Conservation (phyloP, 2,113 vertebrate genomes). For the Sterna hirundo region DNA sequence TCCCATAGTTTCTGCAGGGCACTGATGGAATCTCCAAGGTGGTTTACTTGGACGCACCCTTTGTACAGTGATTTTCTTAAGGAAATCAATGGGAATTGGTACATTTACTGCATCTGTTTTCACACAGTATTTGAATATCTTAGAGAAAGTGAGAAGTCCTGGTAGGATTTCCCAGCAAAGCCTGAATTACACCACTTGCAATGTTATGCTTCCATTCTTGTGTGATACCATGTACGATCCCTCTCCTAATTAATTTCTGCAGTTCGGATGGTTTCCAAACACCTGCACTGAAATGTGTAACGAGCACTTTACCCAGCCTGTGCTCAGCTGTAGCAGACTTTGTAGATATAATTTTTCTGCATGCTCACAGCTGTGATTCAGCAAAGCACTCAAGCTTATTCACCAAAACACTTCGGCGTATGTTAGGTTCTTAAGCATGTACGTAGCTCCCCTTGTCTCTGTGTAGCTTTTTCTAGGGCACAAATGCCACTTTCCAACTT, state of each 20-base stretch:
- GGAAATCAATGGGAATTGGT: neutral
- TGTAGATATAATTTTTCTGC: neutral
- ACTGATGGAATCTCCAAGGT: too few relatives aligned
- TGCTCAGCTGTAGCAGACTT: neutral
- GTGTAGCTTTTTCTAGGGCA: neutral
- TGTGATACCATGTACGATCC: rapidly evolving
- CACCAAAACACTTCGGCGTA: neutral
- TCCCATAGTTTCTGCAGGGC: neutral
- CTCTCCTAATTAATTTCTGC: neutral
- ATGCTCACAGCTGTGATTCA: neutral
- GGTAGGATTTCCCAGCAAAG: neutral
- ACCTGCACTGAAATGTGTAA: neutral
- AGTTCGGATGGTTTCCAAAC: neutral
- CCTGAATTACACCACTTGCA: neutral
- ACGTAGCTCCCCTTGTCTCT: neutral
- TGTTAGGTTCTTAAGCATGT: neutral
- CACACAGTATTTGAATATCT: rapidly evolving
- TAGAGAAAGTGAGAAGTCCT: neutral
- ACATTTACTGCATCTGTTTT: neutral
- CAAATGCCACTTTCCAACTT: neutral
- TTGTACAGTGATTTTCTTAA: neutral
- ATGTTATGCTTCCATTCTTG: neutral
- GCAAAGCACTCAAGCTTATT: neutral
- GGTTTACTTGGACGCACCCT: neutral
- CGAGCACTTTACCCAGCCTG: neutral